Conservation (phyloP, 2,888 invertebrate species). For the Acanthosepion pharaonis region DNA sequence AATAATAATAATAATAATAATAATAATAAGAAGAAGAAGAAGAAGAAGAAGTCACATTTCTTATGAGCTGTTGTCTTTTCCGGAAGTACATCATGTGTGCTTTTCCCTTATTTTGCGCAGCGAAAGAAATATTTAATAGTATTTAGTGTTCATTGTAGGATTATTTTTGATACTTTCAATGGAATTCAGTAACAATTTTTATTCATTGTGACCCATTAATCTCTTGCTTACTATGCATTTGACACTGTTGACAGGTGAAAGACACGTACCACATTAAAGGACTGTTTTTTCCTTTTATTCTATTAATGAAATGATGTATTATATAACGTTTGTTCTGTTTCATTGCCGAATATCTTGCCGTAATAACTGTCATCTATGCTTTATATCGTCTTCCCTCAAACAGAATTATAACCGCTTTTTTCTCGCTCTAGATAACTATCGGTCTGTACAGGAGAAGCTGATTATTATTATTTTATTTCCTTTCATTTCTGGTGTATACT, state of each 20-base stretch:
- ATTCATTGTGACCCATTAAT: neutral
- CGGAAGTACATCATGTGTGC: neutral
- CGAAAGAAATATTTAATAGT: neutral
- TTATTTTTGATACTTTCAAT: neutral
- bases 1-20: no score
- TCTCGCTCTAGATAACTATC: no score
- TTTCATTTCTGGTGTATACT: no score
- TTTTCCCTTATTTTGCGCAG: neutral
- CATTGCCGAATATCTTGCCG: neutral
- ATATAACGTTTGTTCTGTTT: neutral
- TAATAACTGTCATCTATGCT: neutral
- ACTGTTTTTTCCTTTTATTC: neutral
- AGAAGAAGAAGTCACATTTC: no score
- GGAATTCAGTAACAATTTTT: neutral
- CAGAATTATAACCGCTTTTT: no score
- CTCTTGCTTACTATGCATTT: neutral
- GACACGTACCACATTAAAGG: neutral
- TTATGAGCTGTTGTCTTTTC: neutral
- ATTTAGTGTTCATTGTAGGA: neutral
- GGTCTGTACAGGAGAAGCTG: no score
- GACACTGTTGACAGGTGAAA: neutral
- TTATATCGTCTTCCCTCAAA: neutral
- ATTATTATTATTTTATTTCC: no score
- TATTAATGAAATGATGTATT: neutral
- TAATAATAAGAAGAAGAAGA: no score